Percentiles rank a stretch among this genome's conserved stretches.
Conservation (phyloP, 2,113 vertebrate species). For the crab-eating macaque (Macaca fascicularis) region T2T-MFA8v1.1 NC_088381.1:173667001-173667500, state of each 20-base stretch:
- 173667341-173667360: not conserved
- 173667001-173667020: not conserved
- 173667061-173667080: fast-evolving
- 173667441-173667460: not conserved
- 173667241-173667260: too few species aligned
- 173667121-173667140: not conserved
- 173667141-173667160: too few species aligned
- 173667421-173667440: not conserved
- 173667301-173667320: not conserved
- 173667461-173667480: not conserved
- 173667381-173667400: not conserved
- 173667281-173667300: not conserved
- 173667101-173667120: not conserved
- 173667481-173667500: not conserved
- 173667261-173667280: not conserved
- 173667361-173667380: not conserved
- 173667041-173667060: not conserved
- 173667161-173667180: too few species aligned
- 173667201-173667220: too few species aligned
- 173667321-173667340: too few species aligned
- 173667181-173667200: too few species aligned
- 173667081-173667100: not conserved
- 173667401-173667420: too few species aligned
- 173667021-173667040: not conserved
- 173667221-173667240: too few species aligned